Evolutionary conservation across 2,888 invertebrate genomes (phyloP), one percentile per base, ranked within the genome.

Genomic region (Timema cristinae): DNA sequence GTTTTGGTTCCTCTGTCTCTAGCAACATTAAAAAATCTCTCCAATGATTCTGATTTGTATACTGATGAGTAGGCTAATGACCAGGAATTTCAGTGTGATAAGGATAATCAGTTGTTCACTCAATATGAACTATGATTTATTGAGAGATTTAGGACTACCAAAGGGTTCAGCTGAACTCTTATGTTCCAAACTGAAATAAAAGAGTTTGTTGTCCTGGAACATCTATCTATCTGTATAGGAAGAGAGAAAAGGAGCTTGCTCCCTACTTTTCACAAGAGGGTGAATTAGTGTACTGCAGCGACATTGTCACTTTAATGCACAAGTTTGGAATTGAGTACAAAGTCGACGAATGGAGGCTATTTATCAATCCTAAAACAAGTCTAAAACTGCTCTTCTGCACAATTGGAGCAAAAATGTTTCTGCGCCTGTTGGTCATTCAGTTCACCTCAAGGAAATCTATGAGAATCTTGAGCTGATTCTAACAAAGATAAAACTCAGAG

Each of bases 1-100:
- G 67, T 74, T 68, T 73, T 72, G 49, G 67, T 75, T 68, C 75
- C 50, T 63, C 32, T n/a, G 9, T 50, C 69, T 49, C 69, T 50
- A 16, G 69, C 32, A 50, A 50, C 50, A 61, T 50, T 63, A 11
- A 2, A 63, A 63, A 63, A n/a, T 48, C 50, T 61, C 11, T 15
- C 49, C 59, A 5, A 69, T 63, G 49, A 10, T 50, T 49, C 48
- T 32, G 15, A 5, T 16, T n/a, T 6, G 11, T 13, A 10, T 59
- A 10, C 5, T 50, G 49, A 69, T 7, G 11, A 15, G 48, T 16
- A 50, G 50, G 51, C 2, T n/a, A 48, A 6, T n/a, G 59, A 54
- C 49, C 11, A 69, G 13, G 69, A 69, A n/a, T 69, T 69, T 50
- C 63, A 10, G 48, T 54, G n/a, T 48, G 50, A 69, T 48, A 4